These are phyloP conservation scores for Patella pellucida DNA, from an alignment of 2,888 invertebrate species.

Conservation along the genomic window DNA sequence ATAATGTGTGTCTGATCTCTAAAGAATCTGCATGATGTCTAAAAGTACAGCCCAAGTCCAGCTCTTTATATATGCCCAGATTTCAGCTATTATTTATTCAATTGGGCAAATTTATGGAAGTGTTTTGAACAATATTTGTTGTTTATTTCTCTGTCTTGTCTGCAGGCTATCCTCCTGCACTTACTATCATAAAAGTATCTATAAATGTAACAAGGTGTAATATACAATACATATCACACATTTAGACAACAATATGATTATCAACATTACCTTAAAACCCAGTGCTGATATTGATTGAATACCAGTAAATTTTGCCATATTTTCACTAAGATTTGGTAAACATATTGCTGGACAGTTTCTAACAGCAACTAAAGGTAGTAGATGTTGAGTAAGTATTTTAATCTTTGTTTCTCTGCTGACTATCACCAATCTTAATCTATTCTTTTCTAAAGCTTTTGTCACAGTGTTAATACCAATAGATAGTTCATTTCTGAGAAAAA, in stretches of 20 bases:
- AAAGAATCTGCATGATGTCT: too few relatives aligned
- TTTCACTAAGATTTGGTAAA: conserved; percentile 29
- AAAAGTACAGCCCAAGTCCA: too few relatives aligned
- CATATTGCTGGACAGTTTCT: conserved; percentile 39
- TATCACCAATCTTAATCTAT: conserved; percentile 37
- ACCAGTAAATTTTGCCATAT: conserved; percentile 17
- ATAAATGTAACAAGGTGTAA: too few relatives aligned
- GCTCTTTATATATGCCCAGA: too few relatives aligned
- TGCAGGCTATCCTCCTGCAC: too few relatives aligned
- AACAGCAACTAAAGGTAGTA: conserved; percentile 39
- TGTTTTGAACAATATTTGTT: too few relatives aligned
- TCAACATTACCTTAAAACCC: conserved; percentile 29
- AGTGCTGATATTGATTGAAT: conserved; percentile 24
- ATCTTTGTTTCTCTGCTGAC: conserved; percentile 38
- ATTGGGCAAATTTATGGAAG: too few relatives aligned
- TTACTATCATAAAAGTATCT: too few relatives aligned
- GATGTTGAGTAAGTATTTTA: conserved; percentile 32
- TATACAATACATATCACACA: neutral
- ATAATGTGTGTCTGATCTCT: too few relatives aligned
- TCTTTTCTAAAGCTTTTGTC: conserved; percentile 37
- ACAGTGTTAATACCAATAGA: conserved; percentile 38
- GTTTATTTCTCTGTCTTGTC: too few relatives aligned
- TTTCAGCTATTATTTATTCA: too few relatives aligned
- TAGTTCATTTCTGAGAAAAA: conserved; percentile 38
- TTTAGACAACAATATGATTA: neutral